These are phyloP conservation scores for Pammene aurita DNA, from an alignment of 2,888 invertebrate genomes.

Conservation along the genomic window DNA sequence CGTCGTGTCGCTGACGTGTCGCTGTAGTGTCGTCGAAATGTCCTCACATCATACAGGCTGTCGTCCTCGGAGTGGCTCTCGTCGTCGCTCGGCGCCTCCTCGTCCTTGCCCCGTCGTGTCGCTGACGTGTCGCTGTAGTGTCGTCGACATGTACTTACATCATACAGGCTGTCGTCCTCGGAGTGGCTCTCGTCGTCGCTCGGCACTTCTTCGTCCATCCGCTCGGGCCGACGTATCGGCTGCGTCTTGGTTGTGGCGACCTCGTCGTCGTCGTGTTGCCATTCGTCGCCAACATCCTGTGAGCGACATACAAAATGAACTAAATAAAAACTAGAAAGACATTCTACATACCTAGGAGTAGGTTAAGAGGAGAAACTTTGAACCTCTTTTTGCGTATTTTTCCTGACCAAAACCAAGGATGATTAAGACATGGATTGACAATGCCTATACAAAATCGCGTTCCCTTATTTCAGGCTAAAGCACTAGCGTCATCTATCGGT, in stretches of 20 bases:
- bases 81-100: constrained; percentile 63
- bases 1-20: neutral
- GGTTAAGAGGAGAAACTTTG: no score
- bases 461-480: no score
- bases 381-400: no score
- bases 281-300: constrained; percentile 50
- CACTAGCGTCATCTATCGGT: no score
- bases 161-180: constrained; percentile 66
- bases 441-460: no score
- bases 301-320: neutral
- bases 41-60: constrained; percentile 68
- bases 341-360: no score
- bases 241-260: neutral
- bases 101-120: constrained; percentile 67
- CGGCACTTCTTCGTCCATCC: constrained; percentile 69
- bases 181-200: constrained; percentile 60
- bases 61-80: constrained; percentile 61
- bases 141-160: constrained; percentile 55
- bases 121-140: constrained; percentile 45
- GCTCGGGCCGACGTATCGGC: constrained; percentile 64
- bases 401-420: no score
- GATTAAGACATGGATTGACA: no score
- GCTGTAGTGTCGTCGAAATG: neutral
- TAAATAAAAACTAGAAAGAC: no score
- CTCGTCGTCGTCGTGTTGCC: constrained; percentile 46